Conservation (phyloP, 2,888 invertebrate species). For the Penaeus monodon region DNA sequence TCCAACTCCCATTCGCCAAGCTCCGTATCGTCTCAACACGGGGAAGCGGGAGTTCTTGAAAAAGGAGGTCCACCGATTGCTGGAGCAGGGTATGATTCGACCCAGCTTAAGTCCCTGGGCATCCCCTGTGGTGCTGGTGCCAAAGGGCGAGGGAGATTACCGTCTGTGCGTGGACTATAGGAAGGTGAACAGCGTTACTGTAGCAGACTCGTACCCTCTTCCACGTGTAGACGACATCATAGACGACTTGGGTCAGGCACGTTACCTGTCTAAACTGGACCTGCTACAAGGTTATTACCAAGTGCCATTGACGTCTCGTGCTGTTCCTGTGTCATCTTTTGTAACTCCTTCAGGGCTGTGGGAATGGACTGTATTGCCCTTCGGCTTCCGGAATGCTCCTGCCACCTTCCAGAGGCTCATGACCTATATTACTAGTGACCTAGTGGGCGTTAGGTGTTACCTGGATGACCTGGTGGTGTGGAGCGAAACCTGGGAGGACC, state of each 20-base stretch:
- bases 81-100: no score
- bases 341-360: slow-evolving; percentile 13
- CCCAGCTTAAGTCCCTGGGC: not conserved
- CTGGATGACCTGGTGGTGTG: slow-evolving; percentile 23
- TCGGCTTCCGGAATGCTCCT: not conserved
- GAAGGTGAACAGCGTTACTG: slow-evolving; percentile 1
- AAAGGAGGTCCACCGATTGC: no score
- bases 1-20: no score
- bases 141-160: not conserved
- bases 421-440: not conserved
- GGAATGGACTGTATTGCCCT: slow-evolving; percentile 5
- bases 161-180: slow-evolving; percentile 3
- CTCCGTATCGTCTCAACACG: no score
- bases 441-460: not conserved
- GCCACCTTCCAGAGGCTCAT: no score
- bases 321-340: not conserved
- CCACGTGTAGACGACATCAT: not conserved
- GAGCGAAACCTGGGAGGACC: slow-evolving; percentile 23
- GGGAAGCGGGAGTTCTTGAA: no score
- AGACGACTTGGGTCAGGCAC: not conserved
- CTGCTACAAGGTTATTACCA: slow-evolving; percentile 7
- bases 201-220: not conserved
- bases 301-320: not conserved
- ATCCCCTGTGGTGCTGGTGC: slow-evolving; percentile 7
- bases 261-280: not conserved